Conservation (phyloP, 2,888 invertebrate species). For the Bombylius major region DNA sequence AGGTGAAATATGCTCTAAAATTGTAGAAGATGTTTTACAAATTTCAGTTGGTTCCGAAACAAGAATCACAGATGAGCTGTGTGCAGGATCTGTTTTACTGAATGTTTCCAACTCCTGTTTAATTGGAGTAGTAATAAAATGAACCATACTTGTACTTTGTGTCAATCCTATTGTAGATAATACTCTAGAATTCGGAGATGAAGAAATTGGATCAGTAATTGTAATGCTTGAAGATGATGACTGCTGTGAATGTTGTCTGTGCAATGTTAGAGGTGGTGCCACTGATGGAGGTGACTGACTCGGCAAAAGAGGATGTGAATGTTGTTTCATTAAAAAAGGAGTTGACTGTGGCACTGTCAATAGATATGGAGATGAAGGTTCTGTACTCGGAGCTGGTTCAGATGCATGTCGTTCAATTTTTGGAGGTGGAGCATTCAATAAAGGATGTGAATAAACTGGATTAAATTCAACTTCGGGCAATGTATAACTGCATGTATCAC, state of each 20-base stretch:
- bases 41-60: constrained; percentile 19
- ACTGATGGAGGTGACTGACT: constrained; percentile 39
- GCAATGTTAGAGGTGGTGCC: constrained; percentile 26
- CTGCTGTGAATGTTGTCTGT: constrained; percentile 43
- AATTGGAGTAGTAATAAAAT: constrained; percentile 7
- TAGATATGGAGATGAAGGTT: constrained; percentile 42
- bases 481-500: constrained; percentile 37
- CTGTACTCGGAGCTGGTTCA: constrained; percentile 43
- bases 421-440: constrained; percentile 39
- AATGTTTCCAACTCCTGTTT: constrained; percentile 6
- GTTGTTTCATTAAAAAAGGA: constrained; percentile 49
- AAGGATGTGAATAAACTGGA: constrained; percentile 20
- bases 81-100: constrained; percentile 10
- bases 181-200: background rate
- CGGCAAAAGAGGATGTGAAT: constrained; percentile 51
- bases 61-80: constrained; percentile 34
- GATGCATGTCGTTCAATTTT: constrained; percentile 46
- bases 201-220: constrained; percentile 10
- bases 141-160: constrained; percentile 5
- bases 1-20: constrained; percentile 31
- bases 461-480: constrained; percentile 34
- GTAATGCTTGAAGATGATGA: constrained; percentile 18
- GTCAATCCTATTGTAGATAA: background rate
- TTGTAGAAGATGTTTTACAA: constrained; percentile 19
- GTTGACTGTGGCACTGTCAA: constrained; percentile 44